A percentile compares a stretch with the other conserved stretches of the same genome.
Evolutionary conservation across 2,888 invertebrate species (phyloP).

Genomic region (Euplexia lucipara): DNA sequence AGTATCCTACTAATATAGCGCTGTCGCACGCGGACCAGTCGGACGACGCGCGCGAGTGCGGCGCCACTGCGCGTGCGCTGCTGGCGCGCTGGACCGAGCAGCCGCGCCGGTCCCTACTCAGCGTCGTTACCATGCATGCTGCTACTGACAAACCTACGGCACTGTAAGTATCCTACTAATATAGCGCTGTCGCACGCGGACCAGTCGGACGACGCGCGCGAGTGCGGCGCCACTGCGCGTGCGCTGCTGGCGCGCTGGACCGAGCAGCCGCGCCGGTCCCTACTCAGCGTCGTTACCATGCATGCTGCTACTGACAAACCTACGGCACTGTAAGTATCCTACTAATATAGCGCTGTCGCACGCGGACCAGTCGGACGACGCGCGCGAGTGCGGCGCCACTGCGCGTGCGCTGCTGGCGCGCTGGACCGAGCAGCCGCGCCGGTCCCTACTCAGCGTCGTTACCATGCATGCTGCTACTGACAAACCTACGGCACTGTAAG

Average conservation of each 20-base stretch:
- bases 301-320: slow-evolving; percentile 60
- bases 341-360: too few relatives aligned
- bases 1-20: too few relatives aligned
- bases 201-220: too few relatives aligned
- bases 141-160: slow-evolving; percentile 43
- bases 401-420: slow-evolving; percentile 63
- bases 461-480: slow-evolving; percentile 69
- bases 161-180: too few relatives aligned
- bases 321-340: too few relatives aligned
- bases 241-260: slow-evolving; percentile 71
- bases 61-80: slow-evolving; percentile 55
- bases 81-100: slow-evolving; percentile 72
- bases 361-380: too few relatives aligned
- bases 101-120: slow-evolving; percentile 73
- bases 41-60: too few relatives aligned
- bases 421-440: slow-evolving; percentile 72
- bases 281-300: slow-evolving; percentile 78
- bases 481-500: not conserved
- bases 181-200: too few relatives aligned
- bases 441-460: slow-evolving; percentile 77
- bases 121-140: slow-evolving; percentile 74
- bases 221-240: slow-evolving; percentile 41
- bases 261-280: slow-evolving; percentile 69
- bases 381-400: too few relatives aligned
- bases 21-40: too few relatives aligned